Base-by-base conservation (phyloP, 2,888 invertebrate species). In the Fragum fragum region DNA sequence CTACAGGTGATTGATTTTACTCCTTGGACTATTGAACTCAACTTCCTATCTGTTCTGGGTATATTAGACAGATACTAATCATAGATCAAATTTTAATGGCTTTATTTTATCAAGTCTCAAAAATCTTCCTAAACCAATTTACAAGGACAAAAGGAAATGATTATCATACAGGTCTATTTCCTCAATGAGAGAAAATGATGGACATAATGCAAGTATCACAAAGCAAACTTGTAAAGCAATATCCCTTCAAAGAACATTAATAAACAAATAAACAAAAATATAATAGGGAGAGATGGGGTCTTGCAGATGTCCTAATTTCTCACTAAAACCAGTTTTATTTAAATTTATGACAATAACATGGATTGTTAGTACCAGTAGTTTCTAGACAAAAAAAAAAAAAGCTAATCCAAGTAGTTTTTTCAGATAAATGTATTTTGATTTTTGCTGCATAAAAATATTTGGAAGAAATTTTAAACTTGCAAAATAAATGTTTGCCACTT, bases 181-280 rank as follows among this genome's bases (percentile, higher is more conserved):
- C n/a, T 66, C 14, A 28, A 61, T 29, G 36, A 57, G 59, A 78
- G 61, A 32, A 61, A 32, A 28, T 26, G 23, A 66, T 23, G 66
- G 26, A 36, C 55, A 71, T 59, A 82, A 75, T 66, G 68, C 72
- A 82, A 82, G 78, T 79, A 82, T 73, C 79, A 76, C 39, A 14
- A 42, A 63, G 82, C 70, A 59, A 59, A 18, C 11, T 42, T 39
- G 36, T 71, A 55, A 71, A 55, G 66, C 52, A 74, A 76, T 77
- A 69, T 47, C 53, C n/a, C 23, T 47, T 59, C 47, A 55, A 52
- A 69, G 73, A 53, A 52, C 29, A 63, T 23, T 71, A 81, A 70
- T 71, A 70, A 73, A 71, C 29, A 53, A 81, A 9, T 47, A 47
- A 5, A 5, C 5, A 47, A 47, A 47, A 47, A 9, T 9, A 47